Evolutionary conservation across 2,113 vertebrate species (phyloP), one percentile per base, ranked within the genome.

Genomic region (Arenaria interpres): DNA sequence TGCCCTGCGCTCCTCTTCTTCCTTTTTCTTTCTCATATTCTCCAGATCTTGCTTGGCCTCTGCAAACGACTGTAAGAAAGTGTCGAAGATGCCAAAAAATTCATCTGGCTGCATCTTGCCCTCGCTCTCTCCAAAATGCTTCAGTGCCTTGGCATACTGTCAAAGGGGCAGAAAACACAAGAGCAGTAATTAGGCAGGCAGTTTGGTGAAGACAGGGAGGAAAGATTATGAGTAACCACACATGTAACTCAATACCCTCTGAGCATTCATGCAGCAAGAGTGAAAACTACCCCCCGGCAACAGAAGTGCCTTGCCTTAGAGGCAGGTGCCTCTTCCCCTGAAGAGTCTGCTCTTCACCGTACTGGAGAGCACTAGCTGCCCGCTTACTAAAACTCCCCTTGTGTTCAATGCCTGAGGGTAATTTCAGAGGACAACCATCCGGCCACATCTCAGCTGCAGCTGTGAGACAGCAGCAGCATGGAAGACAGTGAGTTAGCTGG

Each of bases 71-170:
- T 99, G 99, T 69, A 99, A 96, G 98, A 99, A 99, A 91, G 98
- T 98, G 97, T 99, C 99, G 3, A 99, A 99, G 96, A 99, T 99
- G 83, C 99, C 99, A 43, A 99, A 99, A 98, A 99, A 99, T 91
- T 99, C 99, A 45, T 99, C 99, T 0, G 99, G 99, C 98, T 99
- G 99, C 99, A 99, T 99, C 96, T 98, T 98, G 60, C 98, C 98
- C 71, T 99, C 98, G 0, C 97, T 98, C 72, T 99, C 99, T 93
- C 99, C 99, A 90, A 99, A 99, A 98, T 99, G 99, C 97, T 97
- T 98, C 97, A 99, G 97, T 68, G 99, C 98, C 97, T 99, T 99
- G 98, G 98, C 62, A 57, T 99, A 99, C 99, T 99, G 97, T 94
- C 19, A 85, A 76, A 25, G 72, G 43, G 84, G 79, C 80, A 76